phyloP scores from a whole-genome alignment of 2,113 vertebrate genomes.

The Hypocryptadius cinnamomeus region DNA sequence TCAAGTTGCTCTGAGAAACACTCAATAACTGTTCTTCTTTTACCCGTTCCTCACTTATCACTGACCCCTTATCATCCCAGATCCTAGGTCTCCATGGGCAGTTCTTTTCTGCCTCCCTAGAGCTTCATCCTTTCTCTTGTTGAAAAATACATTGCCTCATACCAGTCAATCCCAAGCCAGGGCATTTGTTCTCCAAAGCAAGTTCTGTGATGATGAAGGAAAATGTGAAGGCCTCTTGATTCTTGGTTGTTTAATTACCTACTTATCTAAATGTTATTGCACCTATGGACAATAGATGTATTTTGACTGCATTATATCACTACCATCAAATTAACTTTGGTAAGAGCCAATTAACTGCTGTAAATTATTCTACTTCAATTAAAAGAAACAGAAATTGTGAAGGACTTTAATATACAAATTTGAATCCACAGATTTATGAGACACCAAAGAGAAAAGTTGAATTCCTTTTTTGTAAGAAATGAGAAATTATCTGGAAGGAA shows the following conservation, averaged over 20 bases:
- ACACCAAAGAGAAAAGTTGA: constrained; percentile 25
- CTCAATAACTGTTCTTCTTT: neutral
- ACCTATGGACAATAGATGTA: constrained; percentile 4
- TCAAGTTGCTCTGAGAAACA: neutral
- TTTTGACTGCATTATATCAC: constrained; percentile 53
- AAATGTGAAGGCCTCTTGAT: neutral
- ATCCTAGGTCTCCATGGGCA: neutral
- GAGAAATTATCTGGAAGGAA: constrained; percentile 64
- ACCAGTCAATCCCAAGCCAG: neutral
- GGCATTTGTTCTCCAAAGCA: neutral
- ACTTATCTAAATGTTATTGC: constrained; percentile 49
- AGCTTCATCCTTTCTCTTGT: neutral
- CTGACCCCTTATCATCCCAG: neutral
- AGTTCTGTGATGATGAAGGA: neutral
- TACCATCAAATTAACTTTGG: constrained; percentile 68
- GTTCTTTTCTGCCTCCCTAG: neutral
- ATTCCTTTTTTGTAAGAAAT: constrained; percentile 22
- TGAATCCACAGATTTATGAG: constrained; percentile 46
- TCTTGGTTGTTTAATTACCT: constrained; percentile 39
- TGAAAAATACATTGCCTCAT: neutral
- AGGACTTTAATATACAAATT: constrained; percentile 54
- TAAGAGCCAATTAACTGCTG: constrained; percentile 68
- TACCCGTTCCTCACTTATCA: neutral
- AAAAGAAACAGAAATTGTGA: constrained; percentile 64
- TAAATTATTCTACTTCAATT: constrained; percentile 71